Base-by-base conservation (phyloP, 92 coral and sea anemone genomes). In the Diadumene lineata region DNA sequence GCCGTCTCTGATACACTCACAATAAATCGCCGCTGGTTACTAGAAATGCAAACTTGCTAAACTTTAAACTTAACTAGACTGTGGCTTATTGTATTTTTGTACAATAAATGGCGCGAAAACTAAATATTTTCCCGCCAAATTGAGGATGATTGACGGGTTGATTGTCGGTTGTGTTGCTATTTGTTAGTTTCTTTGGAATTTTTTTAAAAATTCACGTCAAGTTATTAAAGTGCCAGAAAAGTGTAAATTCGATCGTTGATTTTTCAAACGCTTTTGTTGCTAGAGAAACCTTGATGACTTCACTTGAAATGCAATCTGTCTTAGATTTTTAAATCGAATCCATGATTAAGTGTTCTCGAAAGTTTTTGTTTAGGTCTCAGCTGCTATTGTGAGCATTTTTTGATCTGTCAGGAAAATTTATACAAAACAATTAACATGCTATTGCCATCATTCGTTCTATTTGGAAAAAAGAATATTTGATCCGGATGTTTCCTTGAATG, bases 121-220 rank as follows among this genome's bases (percentile, higher is more conserved):
- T 16, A 28, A 3, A 15, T 10, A 57, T 29, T 15, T 58, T 58
- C 26, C 64, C 64, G 27, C 27, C 64, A 26, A 58, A 58, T 58
- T 58, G 22, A 13, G 27, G 26, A 58, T 58, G 64, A 58, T 58
- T 58, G 64, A 58, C 64, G 26, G 64, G 4, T 53, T 16, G 60
- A 9, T 30, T 9, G 31, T 21, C 21, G 24, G 38, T 8, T 2
- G 11, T n/a, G 53, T 67, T 43, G 27, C 29, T 32, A 22, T 11
- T 25, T 44, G 18, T 72, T 57, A 34, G 77, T 72, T 72, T 72
- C 67, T 32, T 34, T 72, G 77, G 77, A 72, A 72, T 72, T 72
- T 56, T 31, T 56, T 56, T 57, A 57, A 50, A 38, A 56, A 72
- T 72, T 72, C 77, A 72, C 66, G 33, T 72, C 33, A 71, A 31